Percentiles rank a stretch among this genome's conserved stretches.
Conservation (phyloP, 2,797 vertebrate species). For the Chiloscyllium punctatum region DNA sequence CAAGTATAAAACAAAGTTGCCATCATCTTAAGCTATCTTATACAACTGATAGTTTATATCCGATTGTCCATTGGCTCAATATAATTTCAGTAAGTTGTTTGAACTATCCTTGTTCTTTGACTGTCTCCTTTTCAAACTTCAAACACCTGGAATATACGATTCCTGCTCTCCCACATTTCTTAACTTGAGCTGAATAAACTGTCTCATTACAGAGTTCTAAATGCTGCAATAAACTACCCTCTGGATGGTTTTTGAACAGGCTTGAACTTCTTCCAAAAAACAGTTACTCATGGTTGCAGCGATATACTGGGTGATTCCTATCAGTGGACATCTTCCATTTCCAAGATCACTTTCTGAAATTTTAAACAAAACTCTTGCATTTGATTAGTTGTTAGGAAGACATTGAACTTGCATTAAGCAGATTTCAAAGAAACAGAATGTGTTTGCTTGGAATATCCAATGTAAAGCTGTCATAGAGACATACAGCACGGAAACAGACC, state of each 20-base stretch:
- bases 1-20: neutral
- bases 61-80: neutral
- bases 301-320: neutral
- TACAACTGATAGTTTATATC: neutral
- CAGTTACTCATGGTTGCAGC: neutral
- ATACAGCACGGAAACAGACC: too few species aligned
- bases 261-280: neutral
- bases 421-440: too few species aligned
- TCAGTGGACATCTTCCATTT: neutral
- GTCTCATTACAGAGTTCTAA: neutral
- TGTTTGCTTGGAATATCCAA: too few species aligned
- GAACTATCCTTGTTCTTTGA: neutral
- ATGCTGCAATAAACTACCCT: neutral
- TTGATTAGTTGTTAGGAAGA: neutral
- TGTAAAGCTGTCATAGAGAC: too few species aligned
- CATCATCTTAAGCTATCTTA: neutral
- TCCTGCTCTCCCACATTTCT: neutral
- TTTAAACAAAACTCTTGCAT: neutral
- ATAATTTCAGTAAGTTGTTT: neutral
- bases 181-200: neutral
- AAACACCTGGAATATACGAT: neutral
- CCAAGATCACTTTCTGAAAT: neutral
- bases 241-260: neutral
- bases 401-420: too few species aligned
- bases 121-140: neutral